Evolutionary conservation across 2,888 invertebrate genomes (phyloP).

Genomic region (Dryobota labecula): DNA sequence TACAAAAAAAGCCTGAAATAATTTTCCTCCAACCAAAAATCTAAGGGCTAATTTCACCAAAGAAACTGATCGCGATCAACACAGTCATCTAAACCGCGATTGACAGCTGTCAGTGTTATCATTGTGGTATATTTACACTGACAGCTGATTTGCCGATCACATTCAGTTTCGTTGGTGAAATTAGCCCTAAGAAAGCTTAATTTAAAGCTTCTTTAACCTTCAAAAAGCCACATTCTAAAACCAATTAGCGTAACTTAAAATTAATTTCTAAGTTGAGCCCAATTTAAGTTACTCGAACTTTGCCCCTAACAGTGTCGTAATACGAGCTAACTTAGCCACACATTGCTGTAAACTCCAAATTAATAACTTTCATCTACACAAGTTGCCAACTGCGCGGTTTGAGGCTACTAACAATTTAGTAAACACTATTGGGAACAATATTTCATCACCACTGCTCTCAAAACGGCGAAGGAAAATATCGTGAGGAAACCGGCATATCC

Average conservation of each 20-base stretch:
- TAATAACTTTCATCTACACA: conserved; percentile 33
- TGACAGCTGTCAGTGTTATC: too few relatives aligned
- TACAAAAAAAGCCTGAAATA: neutral
- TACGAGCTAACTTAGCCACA: conserved; percentile 26
- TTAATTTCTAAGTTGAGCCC: neutral
- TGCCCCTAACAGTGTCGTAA: neutral
- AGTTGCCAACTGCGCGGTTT: conserved; percentile 22
- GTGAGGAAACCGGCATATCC: too few relatives aligned
- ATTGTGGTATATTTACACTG: too few relatives aligned
- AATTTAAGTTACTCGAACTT: conserved; percentile 17
- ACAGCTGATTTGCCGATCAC: too few relatives aligned
- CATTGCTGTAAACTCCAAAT: conserved; percentile 20
- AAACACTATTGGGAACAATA: conserved; percentile 16
- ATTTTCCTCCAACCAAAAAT: neutral
- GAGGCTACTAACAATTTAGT: conserved; percentile 39
- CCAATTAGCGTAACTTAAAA: conserved; percentile 3
- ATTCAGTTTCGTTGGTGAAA: too few relatives aligned
- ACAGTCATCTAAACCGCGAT: too few relatives aligned
- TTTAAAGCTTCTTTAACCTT: neutral
- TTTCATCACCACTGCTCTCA: too few relatives aligned
- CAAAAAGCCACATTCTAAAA: neutral
- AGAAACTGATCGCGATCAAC: too few relatives aligned
- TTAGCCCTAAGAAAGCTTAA: too few relatives aligned
- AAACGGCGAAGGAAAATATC: too few relatives aligned
- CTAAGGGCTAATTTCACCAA: too few relatives aligned